These are phyloP conservation scores for Eugnorisma glareosa DNA, from an alignment of 2,888 invertebrate genomes.

Conservation along the genomic window DNA sequence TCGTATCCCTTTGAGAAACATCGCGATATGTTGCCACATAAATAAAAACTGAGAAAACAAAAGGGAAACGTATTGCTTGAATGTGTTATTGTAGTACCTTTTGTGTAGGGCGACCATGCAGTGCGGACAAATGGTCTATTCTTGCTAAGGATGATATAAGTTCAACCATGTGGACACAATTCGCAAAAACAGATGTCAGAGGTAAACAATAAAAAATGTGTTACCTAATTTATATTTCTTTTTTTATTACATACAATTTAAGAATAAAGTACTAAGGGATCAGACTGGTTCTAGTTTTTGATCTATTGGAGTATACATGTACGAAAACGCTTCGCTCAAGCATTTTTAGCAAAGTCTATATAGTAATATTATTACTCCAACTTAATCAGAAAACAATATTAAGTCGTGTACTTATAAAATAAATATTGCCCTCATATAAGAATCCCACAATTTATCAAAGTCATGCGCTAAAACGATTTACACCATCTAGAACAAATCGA, in stretches of 20 bases:
- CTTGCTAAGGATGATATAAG: neutral
- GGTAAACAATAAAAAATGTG: neutral
- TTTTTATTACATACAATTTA: neutral
- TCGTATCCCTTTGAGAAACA: slow-evolving; percentile 58
- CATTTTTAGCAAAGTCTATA: neutral
- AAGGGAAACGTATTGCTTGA: slow-evolving; percentile 60
- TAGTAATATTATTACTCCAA: neutral
- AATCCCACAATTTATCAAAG: neutral
- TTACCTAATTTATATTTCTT: too few species aligned
- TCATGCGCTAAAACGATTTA: slow-evolving; percentile 20
- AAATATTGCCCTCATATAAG: neutral
- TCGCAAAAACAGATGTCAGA: neutral
- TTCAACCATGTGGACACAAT: neutral
- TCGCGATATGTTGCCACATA: slow-evolving; percentile 57
- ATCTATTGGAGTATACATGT: neutral
- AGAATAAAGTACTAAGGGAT: neutral
- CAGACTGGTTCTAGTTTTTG: neutral
- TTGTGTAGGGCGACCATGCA: slow-evolving; percentile 34
- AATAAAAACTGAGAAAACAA: slow-evolving; percentile 65
- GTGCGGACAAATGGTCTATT: neutral
- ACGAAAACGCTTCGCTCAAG: neutral
- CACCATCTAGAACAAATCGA: slow-evolving; percentile 18
- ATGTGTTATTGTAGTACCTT: slow-evolving; percentile 58
- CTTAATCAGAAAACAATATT: neutral
- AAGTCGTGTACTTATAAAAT: neutral